These are phyloP conservation scores for Liasis olivaceus DNA, from an alignment of 2,797 vertebrate species.

Conservation along the genomic window DNA sequence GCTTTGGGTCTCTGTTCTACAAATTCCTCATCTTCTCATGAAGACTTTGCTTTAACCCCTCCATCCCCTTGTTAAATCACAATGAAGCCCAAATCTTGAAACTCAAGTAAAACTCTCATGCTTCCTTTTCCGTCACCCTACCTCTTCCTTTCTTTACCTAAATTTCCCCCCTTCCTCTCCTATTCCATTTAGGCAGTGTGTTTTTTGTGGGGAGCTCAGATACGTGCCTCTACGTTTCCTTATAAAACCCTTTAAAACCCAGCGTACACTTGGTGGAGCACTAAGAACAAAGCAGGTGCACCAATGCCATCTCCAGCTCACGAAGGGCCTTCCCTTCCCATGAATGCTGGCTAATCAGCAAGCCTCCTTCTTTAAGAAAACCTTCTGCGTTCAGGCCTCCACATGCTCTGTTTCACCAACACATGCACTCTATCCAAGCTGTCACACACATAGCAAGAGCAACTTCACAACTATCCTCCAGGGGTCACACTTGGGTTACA, in stretches of 20 bases:
- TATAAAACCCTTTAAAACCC: neutral
- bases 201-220: neutral
- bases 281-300: neutral
- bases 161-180: neutral
- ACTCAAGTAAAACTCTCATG: neutral
- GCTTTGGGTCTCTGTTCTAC: neutral
- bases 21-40: neutral
- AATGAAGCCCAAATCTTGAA: neutral
- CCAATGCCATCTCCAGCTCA: neutral
- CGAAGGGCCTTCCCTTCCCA: neutral
- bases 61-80: neutral
- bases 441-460: conserved; percentile 17
- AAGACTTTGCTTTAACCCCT: neutral
- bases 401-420: neutral
- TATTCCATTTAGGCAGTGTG: neutral
- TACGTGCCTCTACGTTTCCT: neutral
- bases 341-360: neutral
- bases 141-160: neutral
- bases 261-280: neutral
- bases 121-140: too few species aligned
- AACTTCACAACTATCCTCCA: conserved; percentile 72
- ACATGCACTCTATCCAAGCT: neutral
- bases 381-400: neutral
- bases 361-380: neutral
- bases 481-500: conserved; percentile 79